phyloP scores from a whole-genome alignment of 2,888 invertebrate genomes.

The Marronus borbonicus region DNA sequence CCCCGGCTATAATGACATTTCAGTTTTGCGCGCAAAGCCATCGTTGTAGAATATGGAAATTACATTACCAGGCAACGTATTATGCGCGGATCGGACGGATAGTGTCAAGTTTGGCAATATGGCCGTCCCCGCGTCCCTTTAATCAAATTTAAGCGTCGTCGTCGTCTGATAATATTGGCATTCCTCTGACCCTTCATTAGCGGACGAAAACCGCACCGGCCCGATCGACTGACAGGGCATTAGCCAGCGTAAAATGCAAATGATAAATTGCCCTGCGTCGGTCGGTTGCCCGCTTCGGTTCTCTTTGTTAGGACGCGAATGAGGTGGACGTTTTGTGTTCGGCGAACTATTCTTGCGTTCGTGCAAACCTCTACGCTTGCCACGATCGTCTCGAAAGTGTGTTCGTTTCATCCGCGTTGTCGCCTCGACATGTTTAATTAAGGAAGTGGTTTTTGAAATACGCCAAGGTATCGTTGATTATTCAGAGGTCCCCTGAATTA shows the following conservation, averaged over 20 bases:
- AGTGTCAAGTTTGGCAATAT: constrained; percentile 36
- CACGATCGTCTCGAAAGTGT: not conserved
- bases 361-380: not conserved
- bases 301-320: constrained; percentile 49
- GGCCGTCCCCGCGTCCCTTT: constrained; percentile 25
- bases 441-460: constrained; percentile 6
- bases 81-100: constrained; percentile 4
- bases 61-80: constrained; percentile 7
- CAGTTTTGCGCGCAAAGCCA: constrained; percentile 13
- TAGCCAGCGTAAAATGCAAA: constrained; percentile 54
- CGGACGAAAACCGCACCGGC: constrained; percentile 51
- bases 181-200: constrained; percentile 56
- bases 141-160: constrained; percentile 39
- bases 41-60: constrained; percentile 6
- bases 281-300: not conserved
- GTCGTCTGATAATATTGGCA: constrained; percentile 53
- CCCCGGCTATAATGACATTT: constrained; percentile 1
- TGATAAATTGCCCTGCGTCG: constrained; percentile 51
- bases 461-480: not conserved
- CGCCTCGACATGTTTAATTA: constrained; percentile 8
- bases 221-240: constrained; percentile 56
- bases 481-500: too few relatives aligned
- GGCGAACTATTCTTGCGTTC: not conserved
- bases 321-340: constrained; percentile 27
- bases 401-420: not conserved